Conservation (phyloP, 2,113 vertebrate species). For the Syrmaticus mikado region DNA sequence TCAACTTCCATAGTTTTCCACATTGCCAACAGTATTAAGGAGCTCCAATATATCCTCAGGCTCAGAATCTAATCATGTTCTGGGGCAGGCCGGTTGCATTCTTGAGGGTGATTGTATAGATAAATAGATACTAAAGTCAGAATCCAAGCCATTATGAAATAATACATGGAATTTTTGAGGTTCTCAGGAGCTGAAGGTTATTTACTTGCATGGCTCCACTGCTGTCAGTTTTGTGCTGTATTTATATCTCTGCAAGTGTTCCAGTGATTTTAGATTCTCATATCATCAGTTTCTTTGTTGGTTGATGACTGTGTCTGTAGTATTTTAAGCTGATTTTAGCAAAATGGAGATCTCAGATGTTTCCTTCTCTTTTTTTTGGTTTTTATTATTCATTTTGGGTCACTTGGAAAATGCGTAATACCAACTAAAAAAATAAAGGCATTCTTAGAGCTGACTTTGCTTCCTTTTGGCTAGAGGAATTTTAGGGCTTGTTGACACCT, state of each 20-base stretch:
- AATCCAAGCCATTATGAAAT: background rate
- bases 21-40: background rate
- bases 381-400: background rate
- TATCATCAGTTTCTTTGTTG: slow-evolving; percentile 30
- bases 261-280: background rate
- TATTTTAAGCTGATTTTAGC: slow-evolving; percentile 41
- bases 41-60: background rate
- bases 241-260: slow-evolving; percentile 18
- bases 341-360: background rate
- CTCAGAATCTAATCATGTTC: background rate
- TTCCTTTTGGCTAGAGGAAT: background rate
- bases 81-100: background rate
- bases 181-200: background rate
- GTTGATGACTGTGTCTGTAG: background rate
- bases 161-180: background rate
- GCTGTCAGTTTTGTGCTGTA: background rate
- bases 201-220: background rate
- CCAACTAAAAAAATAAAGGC: background rate
- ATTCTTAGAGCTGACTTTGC: background rate
- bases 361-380: background rate
- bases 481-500: background rate
- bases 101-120: background rate
- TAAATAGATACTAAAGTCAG: background rate
- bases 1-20: background rate
- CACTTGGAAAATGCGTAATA: background rate